Evolutionary conservation across 2,888 invertebrate genomes (phyloP), one percentile per base, ranked within the genome.

Genomic region (Dryobotodes eremita): DNA sequence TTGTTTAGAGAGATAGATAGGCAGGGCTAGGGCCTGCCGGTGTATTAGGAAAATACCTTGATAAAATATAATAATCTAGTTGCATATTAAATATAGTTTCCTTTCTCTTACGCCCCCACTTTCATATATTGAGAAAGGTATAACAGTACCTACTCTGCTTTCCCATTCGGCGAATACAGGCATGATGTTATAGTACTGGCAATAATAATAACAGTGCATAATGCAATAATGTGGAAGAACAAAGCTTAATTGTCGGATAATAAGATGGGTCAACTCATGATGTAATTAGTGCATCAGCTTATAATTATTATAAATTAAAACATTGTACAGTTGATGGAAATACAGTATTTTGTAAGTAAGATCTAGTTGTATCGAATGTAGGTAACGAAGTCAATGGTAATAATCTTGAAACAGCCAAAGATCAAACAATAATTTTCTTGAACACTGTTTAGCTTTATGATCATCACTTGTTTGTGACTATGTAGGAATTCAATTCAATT

Each of bases 191-290:
- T 36, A 36, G 71, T 68, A 57, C 59, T 68, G 20, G 6, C 53
- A 73, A 23, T 74, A 73, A 77, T 76, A 68, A 79, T 82, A 78
- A 72, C 64, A n/a, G 42, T 61, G 72, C 48, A 78, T 77, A 72
- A 75, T 62, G 64, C 77, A 73, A 62, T 83, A 76, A 74, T 65
- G 42, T 80, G 59, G 13, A 61, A 31, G 68, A 80, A 88, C 88
- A 88, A 88, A 78, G 87, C 77, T 57, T 74, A 83, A 80, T 79
- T 88, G 87, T 83, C 42, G 48, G 70, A 75, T 81, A 83, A 73
- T 83, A 76, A 79, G 76, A 82, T 75, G 65, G 79, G 81, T 80
- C 78, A 79, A 71, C 59, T 26, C 26, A 71, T 82, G 68, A 79
- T 74, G 78, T 75, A 83, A 80, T 72, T 83, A 68, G 59, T 82